Conservation (phyloP, 2,797 vertebrate genomes). For the Brotula barbata region DNA sequence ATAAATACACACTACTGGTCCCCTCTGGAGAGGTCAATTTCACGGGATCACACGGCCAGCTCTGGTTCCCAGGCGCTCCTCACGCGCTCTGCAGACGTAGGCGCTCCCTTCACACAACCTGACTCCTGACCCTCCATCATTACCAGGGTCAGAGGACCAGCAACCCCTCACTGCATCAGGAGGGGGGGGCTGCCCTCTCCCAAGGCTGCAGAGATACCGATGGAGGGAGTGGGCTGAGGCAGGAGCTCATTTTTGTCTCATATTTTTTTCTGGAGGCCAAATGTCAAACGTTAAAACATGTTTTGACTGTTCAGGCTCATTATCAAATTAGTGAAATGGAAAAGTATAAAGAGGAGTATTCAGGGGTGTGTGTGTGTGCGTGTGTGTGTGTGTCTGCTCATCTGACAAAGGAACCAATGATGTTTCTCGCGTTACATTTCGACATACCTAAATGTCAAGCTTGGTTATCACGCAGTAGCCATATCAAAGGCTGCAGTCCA, state of each 20-base stretch:
- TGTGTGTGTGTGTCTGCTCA: constrained; percentile 16
- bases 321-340: constrained; percentile 66
- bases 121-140: constrained; percentile 73
- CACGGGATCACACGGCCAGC: constrained; percentile 73
- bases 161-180: constrained; percentile 45
- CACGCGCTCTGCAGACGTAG: constrained; percentile 71
- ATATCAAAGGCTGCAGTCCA: constrained; percentile 42
- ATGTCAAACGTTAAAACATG: constrained; percentile 78
- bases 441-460: constrained; percentile 32
- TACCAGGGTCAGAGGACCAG: constrained; percentile 66
- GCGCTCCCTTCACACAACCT: constrained; percentile 64
- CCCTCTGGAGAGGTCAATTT: constrained; percentile 76
- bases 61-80: constrained; percentile 77
- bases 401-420: constrained; percentile 38
- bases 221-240: neutral
- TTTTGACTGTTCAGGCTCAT: constrained; percentile 65
- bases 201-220: constrained; percentile 32
- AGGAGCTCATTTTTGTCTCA: constrained; percentile 28
- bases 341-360: constrained; percentile 38
- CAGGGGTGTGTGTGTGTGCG: constrained; percentile 35
- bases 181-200: constrained; percentile 24
- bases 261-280: constrained; percentile 49
- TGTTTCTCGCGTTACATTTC: constrained; percentile 34
- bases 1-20: constrained; percentile 66
- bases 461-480: constrained; percentile 26